phyloP scores from a whole-genome alignment of 2,888 invertebrate species.

The Cistogaster globosa region DNA sequence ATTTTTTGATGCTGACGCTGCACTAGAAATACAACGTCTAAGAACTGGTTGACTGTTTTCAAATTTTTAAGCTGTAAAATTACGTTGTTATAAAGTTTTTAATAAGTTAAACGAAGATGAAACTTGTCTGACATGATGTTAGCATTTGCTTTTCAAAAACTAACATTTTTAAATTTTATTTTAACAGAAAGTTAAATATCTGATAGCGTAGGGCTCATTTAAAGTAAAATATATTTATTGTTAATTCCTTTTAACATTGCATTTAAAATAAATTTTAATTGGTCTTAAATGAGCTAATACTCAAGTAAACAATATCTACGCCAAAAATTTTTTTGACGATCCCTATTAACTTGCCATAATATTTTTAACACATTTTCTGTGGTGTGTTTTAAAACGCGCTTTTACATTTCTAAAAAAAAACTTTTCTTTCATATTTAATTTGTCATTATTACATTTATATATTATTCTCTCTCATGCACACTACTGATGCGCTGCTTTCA shows the following conservation, averaged over 20 bases:
- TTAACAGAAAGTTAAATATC: too few relatives aligned
- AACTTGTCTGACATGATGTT: not conserved
- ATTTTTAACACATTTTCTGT: not conserved
- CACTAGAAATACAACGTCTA: conserved; percentile 25
- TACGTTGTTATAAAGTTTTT: not conserved
- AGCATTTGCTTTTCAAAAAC: not conserved
- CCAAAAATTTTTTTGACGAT: not conserved
- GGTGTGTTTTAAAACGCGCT: too few relatives aligned
- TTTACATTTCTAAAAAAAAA: not conserved
- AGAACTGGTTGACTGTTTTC: conserved; percentile 18
- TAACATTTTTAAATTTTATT: too few relatives aligned
- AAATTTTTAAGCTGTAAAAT: conserved; percentile 31
- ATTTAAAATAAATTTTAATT: too few relatives aligned
- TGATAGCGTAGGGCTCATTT: too few relatives aligned
- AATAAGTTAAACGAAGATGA: too few relatives aligned
- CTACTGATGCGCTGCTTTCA: not conserved
- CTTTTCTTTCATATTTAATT: conserved; percentile 38
- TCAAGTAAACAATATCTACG: too few relatives aligned
- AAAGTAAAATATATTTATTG: too few relatives aligned
- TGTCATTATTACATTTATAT: conserved; percentile 38
- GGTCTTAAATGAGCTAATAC: too few relatives aligned
- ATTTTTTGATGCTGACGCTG: conserved; percentile 53
- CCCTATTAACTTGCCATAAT: not conserved
- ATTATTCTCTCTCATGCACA: not conserved
- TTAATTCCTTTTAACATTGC: too few relatives aligned